These are phyloP conservation scores for Agapetus fuscipes DNA, from an alignment of 2,888 invertebrate genomes.

Conservation along the genomic window DNA sequence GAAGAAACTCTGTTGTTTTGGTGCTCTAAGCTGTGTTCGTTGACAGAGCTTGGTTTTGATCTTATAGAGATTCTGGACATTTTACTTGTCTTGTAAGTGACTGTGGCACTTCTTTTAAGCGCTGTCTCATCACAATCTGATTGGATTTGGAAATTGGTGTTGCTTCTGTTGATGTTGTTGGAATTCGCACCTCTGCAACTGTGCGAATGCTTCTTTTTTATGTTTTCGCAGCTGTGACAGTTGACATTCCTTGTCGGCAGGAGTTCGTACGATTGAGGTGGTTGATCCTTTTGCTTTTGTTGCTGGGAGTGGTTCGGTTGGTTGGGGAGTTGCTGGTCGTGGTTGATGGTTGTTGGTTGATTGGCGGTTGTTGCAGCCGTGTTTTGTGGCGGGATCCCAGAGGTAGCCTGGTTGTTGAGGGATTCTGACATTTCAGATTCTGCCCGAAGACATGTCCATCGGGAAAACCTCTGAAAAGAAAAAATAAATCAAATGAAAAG, in stretches of 20 bases:
- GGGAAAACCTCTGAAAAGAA: conserved; percentile 17
- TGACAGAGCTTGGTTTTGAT: conserved; percentile 43
- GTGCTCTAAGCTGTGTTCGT: conserved; percentile 39
- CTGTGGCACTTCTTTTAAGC: conserved; percentile 32
- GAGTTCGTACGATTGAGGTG: conserved; percentile 14
- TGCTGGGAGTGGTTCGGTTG: background rate
- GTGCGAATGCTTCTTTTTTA: conserved; percentile 14
- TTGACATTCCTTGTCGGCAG: conserved; percentile 12
- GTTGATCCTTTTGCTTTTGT: conserved; percentile 4
- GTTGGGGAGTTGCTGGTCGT: background rate
- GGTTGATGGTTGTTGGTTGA: conserved; percentile 12
- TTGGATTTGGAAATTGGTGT: conserved; percentile 16
- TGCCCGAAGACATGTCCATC: conserved; percentile 17
- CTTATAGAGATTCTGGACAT: conserved; percentile 37
- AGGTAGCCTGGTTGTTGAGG: conserved; percentile 10
- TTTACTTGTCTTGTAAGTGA: conserved; percentile 37
- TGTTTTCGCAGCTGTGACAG: conserved; percentile 18
- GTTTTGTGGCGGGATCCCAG: conserved; percentile 14
- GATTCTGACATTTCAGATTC: conserved; percentile 17
- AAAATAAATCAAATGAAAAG: background rate
- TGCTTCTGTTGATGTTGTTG: conserved; percentile 12
- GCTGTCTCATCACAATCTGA: conserved; percentile 11
- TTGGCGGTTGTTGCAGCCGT: background rate
- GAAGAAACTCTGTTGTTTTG: conserved; percentile 54
- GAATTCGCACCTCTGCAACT: conserved; percentile 7